Evolutionary conservation across 2,113 vertebrate genomes (phyloP).

Genomic region (Sciurus niger): DNA sequence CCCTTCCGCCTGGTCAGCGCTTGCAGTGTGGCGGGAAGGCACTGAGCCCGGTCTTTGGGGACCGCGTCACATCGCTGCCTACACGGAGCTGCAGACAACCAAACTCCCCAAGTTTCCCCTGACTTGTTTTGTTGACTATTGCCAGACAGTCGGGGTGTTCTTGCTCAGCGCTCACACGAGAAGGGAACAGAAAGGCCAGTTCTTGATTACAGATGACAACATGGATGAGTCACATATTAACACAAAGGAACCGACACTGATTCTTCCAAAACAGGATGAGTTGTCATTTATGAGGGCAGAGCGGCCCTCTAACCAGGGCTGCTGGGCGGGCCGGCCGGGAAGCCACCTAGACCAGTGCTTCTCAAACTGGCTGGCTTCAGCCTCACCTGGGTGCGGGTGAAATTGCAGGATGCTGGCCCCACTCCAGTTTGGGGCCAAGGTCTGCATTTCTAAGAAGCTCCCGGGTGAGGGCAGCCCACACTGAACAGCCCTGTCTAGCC

Average conservation of each 20-base stretch:
- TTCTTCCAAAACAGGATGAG: neutral
- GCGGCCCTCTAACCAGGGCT: neutral
- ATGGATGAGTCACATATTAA: slow-evolving; percentile 4
- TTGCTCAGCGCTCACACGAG: neutral
- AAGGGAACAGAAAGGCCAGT: neutral
- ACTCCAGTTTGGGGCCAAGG: neutral
- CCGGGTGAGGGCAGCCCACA: neutral
- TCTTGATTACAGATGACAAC: neutral
- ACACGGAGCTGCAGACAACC: neutral
- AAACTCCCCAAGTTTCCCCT: neutral
- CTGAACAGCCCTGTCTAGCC: neutral
- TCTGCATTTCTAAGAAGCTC: neutral
- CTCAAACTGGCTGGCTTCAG: neutral
- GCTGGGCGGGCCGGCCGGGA: neutral
- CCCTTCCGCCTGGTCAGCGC: neutral
- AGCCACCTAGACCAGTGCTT: too few species aligned
- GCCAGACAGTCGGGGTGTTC: neutral
- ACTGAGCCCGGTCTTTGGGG: neutral
- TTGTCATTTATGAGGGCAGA: neutral
- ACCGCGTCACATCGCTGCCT: neutral
- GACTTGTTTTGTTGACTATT: neutral
- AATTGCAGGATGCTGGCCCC: neutral
- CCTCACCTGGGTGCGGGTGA: neutral
- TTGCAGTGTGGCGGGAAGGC: neutral
- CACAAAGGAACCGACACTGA: neutral